A percentile compares a stretch with the other conserved stretches of the same genome.
phyloP scores from a whole-genome alignment of 1,140 invertebrate genomes.

The Apis florea region DNA sequence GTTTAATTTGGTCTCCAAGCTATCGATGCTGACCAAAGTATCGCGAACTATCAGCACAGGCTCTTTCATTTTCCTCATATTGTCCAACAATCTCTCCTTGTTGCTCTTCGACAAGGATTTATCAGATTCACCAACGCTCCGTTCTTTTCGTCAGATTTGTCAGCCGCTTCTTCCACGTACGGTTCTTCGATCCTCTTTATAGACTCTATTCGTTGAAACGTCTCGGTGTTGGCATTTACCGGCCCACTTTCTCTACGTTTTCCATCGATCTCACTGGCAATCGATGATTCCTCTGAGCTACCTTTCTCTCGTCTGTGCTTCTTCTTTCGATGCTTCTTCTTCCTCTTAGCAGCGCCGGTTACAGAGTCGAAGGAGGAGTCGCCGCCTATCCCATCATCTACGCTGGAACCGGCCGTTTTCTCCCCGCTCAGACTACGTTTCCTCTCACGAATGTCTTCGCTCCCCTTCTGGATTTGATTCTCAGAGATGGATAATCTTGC shows the following conservation, averaged over 20 bases:
- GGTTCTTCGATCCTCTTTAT: slow-evolving; percentile 43
- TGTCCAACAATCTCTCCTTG: slow-evolving; percentile 67
- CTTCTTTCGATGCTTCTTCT: slow-evolving; percentile 58
- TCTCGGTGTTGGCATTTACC: slow-evolving; percentile 7
- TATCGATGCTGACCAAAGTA: slow-evolving; percentile 69
- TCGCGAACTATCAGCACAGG: slow-evolving; percentile 67
- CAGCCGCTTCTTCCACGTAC: slow-evolving; percentile 31
- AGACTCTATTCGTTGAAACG: slow-evolving; percentile 42
- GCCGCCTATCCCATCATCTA: slow-evolving; percentile 58
- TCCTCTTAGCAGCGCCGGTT: slow-evolving; percentile 56
- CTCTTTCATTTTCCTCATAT: slow-evolving; percentile 60
- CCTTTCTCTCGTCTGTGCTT: slow-evolving; percentile 60
- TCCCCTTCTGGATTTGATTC: slow-evolving; percentile 31
- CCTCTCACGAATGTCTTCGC: slow-evolving; percentile 28
- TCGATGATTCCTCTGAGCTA: slow-evolving; percentile 65
- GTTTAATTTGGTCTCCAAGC: slow-evolving; percentile 42
- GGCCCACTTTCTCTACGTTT: slow-evolving; percentile 52
- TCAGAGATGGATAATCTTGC: slow-evolving; percentile 58
- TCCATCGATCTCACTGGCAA: slow-evolving; percentile 36
- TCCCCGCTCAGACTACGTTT: slow-evolving; percentile 61
- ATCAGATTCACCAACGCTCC: slow-evolving; percentile 24
- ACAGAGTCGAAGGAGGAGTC: slow-evolving; percentile 67
- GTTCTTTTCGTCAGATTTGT: slow-evolving; percentile 31
- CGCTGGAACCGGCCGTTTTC: slow-evolving; percentile 51
- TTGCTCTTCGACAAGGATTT: slow-evolving; percentile 55